Percentiles rank a stretch among this genome's conserved stretches.
These are phyloP conservation scores for Ennomos fuscantarius DNA, from an alignment of 2,888 invertebrate genomes.

Conservation along the genomic window DNA sequence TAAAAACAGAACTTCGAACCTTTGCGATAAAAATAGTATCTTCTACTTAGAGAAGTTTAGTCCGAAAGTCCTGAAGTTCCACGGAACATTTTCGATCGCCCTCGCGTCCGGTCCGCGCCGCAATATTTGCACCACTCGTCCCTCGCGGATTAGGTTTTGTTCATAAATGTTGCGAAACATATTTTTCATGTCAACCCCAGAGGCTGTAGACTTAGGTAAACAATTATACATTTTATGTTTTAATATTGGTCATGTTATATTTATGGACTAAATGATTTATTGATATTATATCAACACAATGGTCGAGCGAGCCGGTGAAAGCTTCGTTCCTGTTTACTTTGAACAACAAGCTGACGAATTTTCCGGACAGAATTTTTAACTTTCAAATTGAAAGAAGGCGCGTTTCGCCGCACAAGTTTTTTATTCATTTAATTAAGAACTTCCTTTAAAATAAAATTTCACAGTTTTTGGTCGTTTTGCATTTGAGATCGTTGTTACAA, in stretches of 20 bases:
- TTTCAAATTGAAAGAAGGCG: conserved; percentile 11
- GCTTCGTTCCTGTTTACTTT: background rate
- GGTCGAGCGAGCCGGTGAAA: background rate
- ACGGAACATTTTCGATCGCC: conserved; percentile 15
- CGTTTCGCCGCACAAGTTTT: conserved; percentile 4
- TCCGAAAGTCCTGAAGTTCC: background rate
- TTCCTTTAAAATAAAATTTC: conserved; percentile 14
- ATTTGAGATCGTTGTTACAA: background rate
- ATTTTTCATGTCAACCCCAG: conserved; percentile 1
- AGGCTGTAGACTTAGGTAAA: background rate
- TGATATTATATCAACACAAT: too few relatives aligned
- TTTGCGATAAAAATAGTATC: too few relatives aligned
- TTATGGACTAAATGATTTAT: background rate
- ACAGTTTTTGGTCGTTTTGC: conserved; percentile 2
- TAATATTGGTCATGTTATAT: background rate
- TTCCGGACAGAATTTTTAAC: conserved; percentile 4
- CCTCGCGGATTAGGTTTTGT: background rate
- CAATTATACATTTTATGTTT: background rate
- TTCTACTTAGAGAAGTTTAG: too few relatives aligned
- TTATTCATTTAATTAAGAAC: conserved; percentile 23
- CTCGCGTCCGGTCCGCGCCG: background rate
- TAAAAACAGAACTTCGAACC: too few relatives aligned
- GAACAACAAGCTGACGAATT: conserved; percentile 3
- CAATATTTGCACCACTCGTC: conserved; percentile 10
- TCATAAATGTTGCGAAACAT: conserved; percentile 8